Evolutionary conservation across 1,140 invertebrate genomes (phyloP).

Genomic region (Nixonia krombeini): DNA sequence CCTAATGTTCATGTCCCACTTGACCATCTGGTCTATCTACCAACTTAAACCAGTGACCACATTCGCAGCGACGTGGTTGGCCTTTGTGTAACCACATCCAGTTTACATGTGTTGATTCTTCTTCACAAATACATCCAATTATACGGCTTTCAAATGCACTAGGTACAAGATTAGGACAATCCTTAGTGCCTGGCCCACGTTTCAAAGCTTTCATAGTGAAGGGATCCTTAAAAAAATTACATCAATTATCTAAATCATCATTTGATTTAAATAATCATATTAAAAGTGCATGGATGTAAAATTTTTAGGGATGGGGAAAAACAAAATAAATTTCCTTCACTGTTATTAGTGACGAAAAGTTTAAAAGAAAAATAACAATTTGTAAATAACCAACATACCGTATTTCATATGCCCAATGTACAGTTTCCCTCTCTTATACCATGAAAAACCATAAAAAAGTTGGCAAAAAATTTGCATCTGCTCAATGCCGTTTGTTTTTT

Average conservation of each 20-base stretch:
- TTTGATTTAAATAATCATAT: neutral
- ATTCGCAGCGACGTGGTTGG: slow-evolving; percentile 90
- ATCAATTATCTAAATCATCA: too few species aligned
- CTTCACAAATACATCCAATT: slow-evolving; percentile 97
- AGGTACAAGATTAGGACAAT: slow-evolving; percentile 89
- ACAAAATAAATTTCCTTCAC: neutral
- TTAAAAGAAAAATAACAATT: too few species aligned
- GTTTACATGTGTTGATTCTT: slow-evolving; percentile 87
- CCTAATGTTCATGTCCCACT: slow-evolving; percentile 74
- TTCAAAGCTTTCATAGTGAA: slow-evolving; percentile 88
- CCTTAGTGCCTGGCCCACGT: slow-evolving; percentile 85
- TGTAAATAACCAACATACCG: too few species aligned
- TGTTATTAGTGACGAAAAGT: too few species aligned
- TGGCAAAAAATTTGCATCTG: too few species aligned
- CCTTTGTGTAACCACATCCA: slow-evolving; percentile 97
- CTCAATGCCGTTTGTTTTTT: too few species aligned
- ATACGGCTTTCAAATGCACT: slow-evolving; percentile 90
- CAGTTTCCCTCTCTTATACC: too few species aligned
- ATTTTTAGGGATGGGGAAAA: neutral
- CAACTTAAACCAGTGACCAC: slow-evolving; percentile 97
- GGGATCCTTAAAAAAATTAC: slow-evolving; percentile 78
- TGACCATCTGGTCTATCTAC: slow-evolving; percentile 63
- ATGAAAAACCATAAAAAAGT: too few species aligned
- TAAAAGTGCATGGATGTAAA: neutral
- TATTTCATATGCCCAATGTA: too few species aligned